These are phyloP conservation scores for Formica aserva DNA, from an alignment of 2,888 invertebrate species.

Conservation along the genomic window DNA sequence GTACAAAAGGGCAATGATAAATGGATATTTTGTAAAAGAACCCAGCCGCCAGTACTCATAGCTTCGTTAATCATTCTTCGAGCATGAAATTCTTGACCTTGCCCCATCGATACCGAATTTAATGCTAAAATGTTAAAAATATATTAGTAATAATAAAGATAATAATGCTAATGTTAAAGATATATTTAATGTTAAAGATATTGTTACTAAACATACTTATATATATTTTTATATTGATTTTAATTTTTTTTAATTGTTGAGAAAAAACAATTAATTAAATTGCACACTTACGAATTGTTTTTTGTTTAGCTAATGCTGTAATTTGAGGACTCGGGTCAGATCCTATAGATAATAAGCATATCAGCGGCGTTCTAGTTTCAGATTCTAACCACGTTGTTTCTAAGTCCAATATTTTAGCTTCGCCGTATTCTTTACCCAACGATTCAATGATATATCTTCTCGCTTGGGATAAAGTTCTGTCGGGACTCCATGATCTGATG, in stretches of 20 bases:
- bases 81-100: constrained; percentile 97
- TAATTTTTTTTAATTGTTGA: background rate
- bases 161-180: background rate
- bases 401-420: constrained; percentile 96
- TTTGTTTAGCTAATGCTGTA: constrained; percentile 93
- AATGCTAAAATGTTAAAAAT: constrained; percentile 87
- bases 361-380: constrained; percentile 94
- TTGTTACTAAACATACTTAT: background rate
- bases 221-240: background rate
- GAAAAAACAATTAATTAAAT: background rate
- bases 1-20: constrained; percentile 97
- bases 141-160: background rate
- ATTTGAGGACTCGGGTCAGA: constrained; percentile 99
- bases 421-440: constrained; percentile 94
- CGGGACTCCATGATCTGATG: constrained; percentile 98
- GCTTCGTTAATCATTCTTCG: constrained; percentile 93
- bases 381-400: constrained; percentile 97
- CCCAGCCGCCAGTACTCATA: constrained; percentile 95
- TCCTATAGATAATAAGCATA: constrained; percentile 97
- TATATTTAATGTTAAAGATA: background rate
- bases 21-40: constrained; percentile 97
- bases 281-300: constrained; percentile 91
- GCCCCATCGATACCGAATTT: constrained; percentile 98
- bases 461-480: constrained; percentile 97
- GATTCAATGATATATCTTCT: constrained; percentile 96